Evolutionary conservation across 2,888 invertebrate genomes (phyloP).

Genomic region (Stegophylla sp.): DNA sequence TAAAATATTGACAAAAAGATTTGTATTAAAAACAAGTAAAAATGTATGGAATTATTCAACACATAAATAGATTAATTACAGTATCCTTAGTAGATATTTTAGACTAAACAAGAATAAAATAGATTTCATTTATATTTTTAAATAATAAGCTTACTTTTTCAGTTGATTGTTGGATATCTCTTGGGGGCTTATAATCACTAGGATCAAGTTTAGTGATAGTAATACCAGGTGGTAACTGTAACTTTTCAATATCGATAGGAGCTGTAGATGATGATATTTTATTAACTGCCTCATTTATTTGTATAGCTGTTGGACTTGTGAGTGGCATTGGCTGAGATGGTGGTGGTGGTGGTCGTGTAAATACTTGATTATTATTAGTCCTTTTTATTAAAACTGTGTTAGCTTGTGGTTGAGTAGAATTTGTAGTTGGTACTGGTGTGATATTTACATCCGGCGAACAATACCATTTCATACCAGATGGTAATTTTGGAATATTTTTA

Average conservation of each 20-base stretch:
- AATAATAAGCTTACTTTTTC: constrained; percentile 34
- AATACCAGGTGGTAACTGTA: constrained; percentile 80
- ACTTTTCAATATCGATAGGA: constrained; percentile 67
- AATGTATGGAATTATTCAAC: too few relatives aligned
- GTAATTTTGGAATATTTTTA: constrained; percentile 53
- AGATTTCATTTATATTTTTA: not conserved
- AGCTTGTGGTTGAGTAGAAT: constrained; percentile 22
- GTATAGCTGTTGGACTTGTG: constrained; percentile 62
- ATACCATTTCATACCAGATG: constrained; percentile 54
- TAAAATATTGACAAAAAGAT: constrained; percentile 4
- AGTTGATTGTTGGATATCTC: constrained; percentile 51
- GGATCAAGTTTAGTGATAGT: constrained; percentile 68
- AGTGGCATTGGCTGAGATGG: constrained; percentile 57
- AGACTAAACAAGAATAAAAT: not conserved
- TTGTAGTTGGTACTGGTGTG: constrained; percentile 39
- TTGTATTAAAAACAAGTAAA: not conserved
- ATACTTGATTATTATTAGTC: constrained; percentile 48
- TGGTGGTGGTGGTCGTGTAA: constrained; percentile 31
- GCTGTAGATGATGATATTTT: constrained; percentile 61
- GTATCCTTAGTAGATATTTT: too few relatives aligned
- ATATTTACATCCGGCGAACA: constrained; percentile 55
- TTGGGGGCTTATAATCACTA: constrained; percentile 61
- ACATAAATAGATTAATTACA: too few relatives aligned
- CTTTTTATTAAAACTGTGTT: constrained; percentile 49
- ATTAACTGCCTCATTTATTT: constrained; percentile 63